Evolutionary conservation across 2,797 vertebrate species (phyloP), one percentile per base, ranked within the genome.

Genomic region (Leuciscus waleckii): DNA sequence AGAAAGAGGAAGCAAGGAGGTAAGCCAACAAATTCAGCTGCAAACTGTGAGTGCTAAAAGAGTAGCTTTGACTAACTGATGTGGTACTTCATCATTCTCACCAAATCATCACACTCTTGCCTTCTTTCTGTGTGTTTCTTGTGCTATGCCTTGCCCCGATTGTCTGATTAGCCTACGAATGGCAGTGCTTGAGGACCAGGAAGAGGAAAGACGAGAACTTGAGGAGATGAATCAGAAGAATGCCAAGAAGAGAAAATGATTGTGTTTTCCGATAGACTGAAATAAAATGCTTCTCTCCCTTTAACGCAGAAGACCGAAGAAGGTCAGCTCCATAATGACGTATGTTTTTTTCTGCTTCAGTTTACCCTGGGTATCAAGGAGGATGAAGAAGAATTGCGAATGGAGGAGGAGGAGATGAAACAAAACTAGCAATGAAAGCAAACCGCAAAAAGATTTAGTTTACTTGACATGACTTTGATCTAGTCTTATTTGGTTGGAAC

Each of bases 1-100:
- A 99, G 91, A 99, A 99, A 84, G 98, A 99, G 90, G 98, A 99
- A 92, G 97, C 97, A 43, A 96, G 96, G 88, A 99, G 98, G 98
- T 99, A 93, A 89, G 89, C 1, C 19, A n/a, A 58, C 54, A 58
- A 23, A 5, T 80, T 26, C 17, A n/a, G 32, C 0, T 1, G 17
- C 39, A 23, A 7, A n/a, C 23, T 9, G 9, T 1, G 3, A 5
- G 11, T 1, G 9, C 65, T 7, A 10, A 68, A 41, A 77, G 21
- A 29, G 23, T n/a, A 58, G 37, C 49, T 29, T 43, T 85, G 32
- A 35, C 10, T 65, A 75, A 58, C 43, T 13, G 41, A 23, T 69
- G 80, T 43, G 80, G 54, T 61, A 54, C 65, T 51, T 32, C 41
- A 17, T 81, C 3, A 70, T 29, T 78, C 75, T 21, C 54, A 76